Percentiles rank a stretch among this genome's conserved stretches.
phyloP scores from a whole-genome alignment of 1,140 invertebrate genomes.

The Procambarus clarkii region DNA sequence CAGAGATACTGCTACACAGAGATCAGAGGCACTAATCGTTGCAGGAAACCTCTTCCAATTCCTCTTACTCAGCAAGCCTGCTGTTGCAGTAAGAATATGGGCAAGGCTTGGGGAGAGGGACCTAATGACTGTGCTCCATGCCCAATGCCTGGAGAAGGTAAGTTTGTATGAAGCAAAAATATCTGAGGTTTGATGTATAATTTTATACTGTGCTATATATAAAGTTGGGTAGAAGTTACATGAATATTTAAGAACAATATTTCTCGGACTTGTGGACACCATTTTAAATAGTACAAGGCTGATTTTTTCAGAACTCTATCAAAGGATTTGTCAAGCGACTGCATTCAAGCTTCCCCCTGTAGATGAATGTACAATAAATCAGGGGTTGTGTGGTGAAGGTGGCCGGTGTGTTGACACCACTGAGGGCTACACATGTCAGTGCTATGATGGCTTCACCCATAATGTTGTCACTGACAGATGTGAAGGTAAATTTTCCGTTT shows the following conservation, averaged over 20 bases:
- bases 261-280: too few relatives aligned
- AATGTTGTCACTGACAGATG: conserved; percentile 75
- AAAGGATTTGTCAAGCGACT: conserved; percentile 75
- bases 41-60: conserved; percentile 82
- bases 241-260: too few relatives aligned
- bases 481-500: conserved; percentile 74
- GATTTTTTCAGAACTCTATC: conserved; percentile 76
- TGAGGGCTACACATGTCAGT: conserved; percentile 85
- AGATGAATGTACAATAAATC: conserved; percentile 85
- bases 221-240: too few relatives aligned
- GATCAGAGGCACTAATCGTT: conserved; percentile 82
- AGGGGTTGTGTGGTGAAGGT: conserved; percentile 86
- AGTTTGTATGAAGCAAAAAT: conserved; percentile 62
- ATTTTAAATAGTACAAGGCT: conserved; percentile 19
- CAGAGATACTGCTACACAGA: conserved; percentile 88
- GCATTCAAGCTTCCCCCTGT: conserved; percentile 75
- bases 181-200: neutral
- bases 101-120: conserved; percentile 87
- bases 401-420: conserved; percentile 84
- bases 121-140: conserved; percentile 83
- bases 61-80: conserved; percentile 89
- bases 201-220: too few relatives aligned
- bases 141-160: conserved; percentile 83
- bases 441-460: conserved; percentile 79
- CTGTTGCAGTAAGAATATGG: conserved; percentile 92